These are phyloP conservation scores for Calephelis nemesis DNA, from an alignment of 1,140 invertebrate genomes.

Conservation along the genomic window DNA sequence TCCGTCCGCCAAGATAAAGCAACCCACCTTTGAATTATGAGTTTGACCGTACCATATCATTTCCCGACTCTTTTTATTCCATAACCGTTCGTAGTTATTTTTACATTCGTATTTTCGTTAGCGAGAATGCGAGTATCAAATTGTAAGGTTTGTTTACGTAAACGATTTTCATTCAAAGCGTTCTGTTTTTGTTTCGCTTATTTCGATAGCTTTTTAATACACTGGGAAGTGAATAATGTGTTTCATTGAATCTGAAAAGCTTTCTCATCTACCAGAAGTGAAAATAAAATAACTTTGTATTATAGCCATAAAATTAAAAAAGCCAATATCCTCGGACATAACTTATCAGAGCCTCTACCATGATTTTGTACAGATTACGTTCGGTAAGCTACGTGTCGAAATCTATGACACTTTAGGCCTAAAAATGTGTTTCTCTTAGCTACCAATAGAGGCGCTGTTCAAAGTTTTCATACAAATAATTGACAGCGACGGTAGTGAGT, in stretches of 20 bases:
- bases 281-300: too few species aligned
- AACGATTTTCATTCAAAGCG: conserved; percentile 6
- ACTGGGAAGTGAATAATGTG: neutral
- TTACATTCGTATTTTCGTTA: conserved; percentile 11
- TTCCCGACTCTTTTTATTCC: conserved; percentile 24
- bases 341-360: too few species aligned
- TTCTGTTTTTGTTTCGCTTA: conserved; percentile 5
- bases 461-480: too few species aligned
- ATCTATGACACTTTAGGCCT: too few species aligned
- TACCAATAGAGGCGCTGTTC: too few species aligned
- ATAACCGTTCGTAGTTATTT: conserved; percentile 18
- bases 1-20: conserved; percentile 47
- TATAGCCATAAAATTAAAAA: too few species aligned
- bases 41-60: conserved; percentile 37
- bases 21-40: conserved; percentile 47
- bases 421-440: too few species aligned
- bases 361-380: too few species aligned
- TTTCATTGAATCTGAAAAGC: neutral
- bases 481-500: too few species aligned
- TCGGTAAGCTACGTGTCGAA: too few species aligned
- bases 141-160: conserved; percentile 9
- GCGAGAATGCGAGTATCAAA: conserved; percentile 7
- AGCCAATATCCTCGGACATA: too few species aligned
- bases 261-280: neutral
- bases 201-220: conserved; percentile 5